Conservation (phyloP, 2,888 invertebrate species). For the Cosmia trapezina region DNA sequence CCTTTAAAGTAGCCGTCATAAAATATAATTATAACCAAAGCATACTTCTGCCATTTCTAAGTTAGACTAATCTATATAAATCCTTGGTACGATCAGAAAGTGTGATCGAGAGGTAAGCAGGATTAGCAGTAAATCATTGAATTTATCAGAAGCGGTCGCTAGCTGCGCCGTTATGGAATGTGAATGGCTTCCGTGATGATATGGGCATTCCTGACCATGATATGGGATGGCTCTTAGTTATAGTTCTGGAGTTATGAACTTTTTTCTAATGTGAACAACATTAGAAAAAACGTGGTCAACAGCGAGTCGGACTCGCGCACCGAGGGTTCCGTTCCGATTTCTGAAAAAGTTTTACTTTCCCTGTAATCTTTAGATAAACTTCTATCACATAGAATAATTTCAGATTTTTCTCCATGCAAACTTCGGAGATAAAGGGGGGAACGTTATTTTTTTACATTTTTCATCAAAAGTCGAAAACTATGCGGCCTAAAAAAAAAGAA, state of each 20-base stretch:
- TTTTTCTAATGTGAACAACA: no score
- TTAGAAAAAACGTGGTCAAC: no score
- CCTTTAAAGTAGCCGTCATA: background rate
- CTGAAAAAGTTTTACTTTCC: no score
- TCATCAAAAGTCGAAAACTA: no score
- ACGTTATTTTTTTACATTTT: no score
- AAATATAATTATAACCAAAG: conserved; percentile 1
- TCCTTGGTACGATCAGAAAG: conserved; percentile 41
- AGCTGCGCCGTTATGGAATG: conserved; percentile 52
- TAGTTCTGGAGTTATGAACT: background rate
- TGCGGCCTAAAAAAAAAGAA: no score
- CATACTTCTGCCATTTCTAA: conserved; percentile 4
- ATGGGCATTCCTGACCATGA: conserved; percentile 21
- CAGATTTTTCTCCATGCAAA: no score
- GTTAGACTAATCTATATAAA: conserved; percentile 25
- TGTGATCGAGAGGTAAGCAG: conserved; percentile 46
- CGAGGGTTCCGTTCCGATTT: no score
- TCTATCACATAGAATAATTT: no score
- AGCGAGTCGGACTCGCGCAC: no score
- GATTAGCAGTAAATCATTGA: conserved; percentile 61
- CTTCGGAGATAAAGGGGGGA: no score
- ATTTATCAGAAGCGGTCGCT: conserved; percentile 58
- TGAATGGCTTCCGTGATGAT: conserved; percentile 27
- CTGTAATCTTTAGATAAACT: no score
- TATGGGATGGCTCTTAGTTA: conserved; percentile 4